Percentiles rank a stretch among this genome's conserved stretches.
phyloP scores from a whole-genome alignment of 2,113 vertebrate species.

The Eleginops maclovinus region DNA sequence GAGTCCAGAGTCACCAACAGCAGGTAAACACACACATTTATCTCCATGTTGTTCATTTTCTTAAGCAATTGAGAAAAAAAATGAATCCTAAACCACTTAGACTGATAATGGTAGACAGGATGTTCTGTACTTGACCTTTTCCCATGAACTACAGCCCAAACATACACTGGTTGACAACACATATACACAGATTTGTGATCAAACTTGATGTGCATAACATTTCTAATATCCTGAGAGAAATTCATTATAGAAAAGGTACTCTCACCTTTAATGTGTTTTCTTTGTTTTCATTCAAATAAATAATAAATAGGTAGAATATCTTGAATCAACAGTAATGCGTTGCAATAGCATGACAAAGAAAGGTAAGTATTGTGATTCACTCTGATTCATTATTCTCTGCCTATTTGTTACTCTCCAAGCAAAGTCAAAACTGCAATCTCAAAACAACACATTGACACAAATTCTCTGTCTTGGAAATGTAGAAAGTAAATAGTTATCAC shows the following conservation, averaged over 20 bases:
- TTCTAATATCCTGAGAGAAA: not conserved
- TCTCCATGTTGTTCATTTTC: not conserved
- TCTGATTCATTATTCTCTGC: not conserved
- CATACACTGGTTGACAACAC: not conserved
- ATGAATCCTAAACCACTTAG: not conserved
- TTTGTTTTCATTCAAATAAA: not conserved
- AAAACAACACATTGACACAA: not conserved
- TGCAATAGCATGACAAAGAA: not conserved
- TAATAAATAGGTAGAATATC: not conserved
- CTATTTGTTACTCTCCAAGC: not conserved
- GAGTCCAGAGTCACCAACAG: slow-evolving; percentile 76
- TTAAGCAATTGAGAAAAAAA: not conserved
- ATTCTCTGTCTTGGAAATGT: not conserved
- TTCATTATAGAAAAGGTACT: not conserved
- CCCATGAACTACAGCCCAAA: too few species aligned
- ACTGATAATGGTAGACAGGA: not conserved
- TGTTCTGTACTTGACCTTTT: not conserved
- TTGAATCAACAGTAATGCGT: not conserved
- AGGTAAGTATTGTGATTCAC: not conserved
- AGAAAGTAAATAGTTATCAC: not conserved
- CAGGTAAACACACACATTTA: slow-evolving; percentile 59
- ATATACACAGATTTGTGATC: not conserved
- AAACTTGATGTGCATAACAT: not conserved
- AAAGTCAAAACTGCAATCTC: not conserved
- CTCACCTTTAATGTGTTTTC: not conserved